Evolutionary conservation across 1,140 invertebrate genomes (phyloP).

Genomic region (Battus philenor): DNA sequence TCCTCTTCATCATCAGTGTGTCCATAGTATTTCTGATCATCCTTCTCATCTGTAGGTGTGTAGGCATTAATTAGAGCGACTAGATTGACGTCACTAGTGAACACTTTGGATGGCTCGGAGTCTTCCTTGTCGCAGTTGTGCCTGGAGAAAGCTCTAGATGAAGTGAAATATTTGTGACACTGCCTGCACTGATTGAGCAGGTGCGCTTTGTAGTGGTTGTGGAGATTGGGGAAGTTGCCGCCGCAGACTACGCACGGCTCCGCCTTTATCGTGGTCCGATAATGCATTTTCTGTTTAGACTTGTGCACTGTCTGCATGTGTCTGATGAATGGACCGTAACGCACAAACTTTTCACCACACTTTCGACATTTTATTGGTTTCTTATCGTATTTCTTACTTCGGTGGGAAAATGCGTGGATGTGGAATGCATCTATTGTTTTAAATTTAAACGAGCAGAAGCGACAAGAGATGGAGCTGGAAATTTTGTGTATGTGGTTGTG

Average conservation of each 20-base stretch:
- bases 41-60: constrained; percentile 53
- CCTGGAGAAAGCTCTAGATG: constrained; percentile 45
- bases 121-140: constrained; percentile 66
- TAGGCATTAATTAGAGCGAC: constrained; percentile 47
- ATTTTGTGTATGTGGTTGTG: constrained; percentile 58
- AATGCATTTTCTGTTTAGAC: constrained; percentile 57
- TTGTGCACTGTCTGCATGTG: constrained; percentile 65
- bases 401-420: constrained; percentile 67
- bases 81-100: constrained; percentile 52
- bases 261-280: constrained; percentile 48
- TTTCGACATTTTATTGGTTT: constrained; percentile 65
- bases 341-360: constrained; percentile 62
- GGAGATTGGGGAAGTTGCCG: constrained; percentile 62
- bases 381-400: constrained; percentile 64
- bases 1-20: constrained; percentile 39
- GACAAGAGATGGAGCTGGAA: constrained; percentile 64
- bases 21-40: constrained; percentile 64
- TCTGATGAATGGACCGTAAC: constrained; percentile 63
- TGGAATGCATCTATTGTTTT: constrained; percentile 70
- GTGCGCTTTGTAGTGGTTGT: constrained; percentile 71
- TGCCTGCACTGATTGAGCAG: constrained; percentile 53
- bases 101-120: constrained; percentile 54
- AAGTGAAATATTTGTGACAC: constrained; percentile 67
- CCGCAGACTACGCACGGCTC: constrained; percentile 63
- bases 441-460: constrained; percentile 66